Conservation (phyloP, 1,140 invertebrate genomes). For the Microplitis mediator region DNA sequence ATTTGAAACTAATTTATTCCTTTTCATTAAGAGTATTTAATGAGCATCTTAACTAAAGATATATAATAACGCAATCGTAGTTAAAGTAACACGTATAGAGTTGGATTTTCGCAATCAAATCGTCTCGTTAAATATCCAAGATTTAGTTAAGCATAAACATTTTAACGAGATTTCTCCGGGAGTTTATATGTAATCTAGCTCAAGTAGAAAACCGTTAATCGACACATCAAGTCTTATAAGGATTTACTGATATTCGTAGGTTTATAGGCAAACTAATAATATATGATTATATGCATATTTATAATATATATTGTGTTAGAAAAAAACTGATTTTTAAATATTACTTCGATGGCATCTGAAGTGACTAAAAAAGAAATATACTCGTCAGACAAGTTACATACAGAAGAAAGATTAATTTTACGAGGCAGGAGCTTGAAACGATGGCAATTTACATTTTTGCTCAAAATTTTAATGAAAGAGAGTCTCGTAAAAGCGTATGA, state of each 20-base stretch:
- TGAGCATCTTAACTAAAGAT: neutral
- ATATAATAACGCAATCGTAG: neutral
- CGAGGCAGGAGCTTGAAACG: conserved; percentile 30
- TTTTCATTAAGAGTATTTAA: neutral
- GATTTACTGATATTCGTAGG: neutral
- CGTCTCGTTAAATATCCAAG: neutral
- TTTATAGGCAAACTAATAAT: neutral
- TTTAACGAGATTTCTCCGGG: neutral
- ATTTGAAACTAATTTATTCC: no score
- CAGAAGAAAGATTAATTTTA: conserved; percentile 38
- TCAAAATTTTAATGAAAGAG: conserved; percentile 47
- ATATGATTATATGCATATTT: no score
- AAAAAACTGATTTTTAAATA: no score
- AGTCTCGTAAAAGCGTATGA: conserved; percentile 36
- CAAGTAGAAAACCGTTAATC: neutral
- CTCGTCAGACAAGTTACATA: neutral
- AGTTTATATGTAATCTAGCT: neutral
- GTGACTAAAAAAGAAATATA: neutral
- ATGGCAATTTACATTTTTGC: conserved; percentile 21
- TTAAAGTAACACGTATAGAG: neutral
- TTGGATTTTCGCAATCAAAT: neutral
- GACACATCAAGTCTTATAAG: neutral
- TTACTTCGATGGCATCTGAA: neutral
- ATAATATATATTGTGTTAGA: neutral
- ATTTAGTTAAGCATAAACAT: neutral